A percentile compares a stretch with the other conserved stretches of the same genome.
Conservation (phyloP, 2,888 invertebrate genomes). For the Allolobophora icterica region DNA sequence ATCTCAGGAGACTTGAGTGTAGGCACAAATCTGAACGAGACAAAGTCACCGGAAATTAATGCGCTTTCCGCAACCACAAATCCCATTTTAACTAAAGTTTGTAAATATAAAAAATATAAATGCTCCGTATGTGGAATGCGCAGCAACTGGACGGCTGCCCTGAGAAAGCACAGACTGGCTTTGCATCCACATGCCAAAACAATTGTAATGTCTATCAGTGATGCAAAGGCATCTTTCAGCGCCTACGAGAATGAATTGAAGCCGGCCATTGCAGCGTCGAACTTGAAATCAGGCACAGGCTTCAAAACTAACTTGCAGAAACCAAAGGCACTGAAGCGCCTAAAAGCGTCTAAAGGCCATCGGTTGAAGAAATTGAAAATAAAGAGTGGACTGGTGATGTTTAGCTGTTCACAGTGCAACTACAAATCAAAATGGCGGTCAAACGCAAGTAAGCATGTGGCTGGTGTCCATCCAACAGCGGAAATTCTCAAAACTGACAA, state of each 20-base stretch:
- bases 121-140: slow-evolving; percentile 27
- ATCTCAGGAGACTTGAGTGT: not conserved
- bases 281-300: not conserved
- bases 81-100: not conserved
- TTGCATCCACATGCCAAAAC: slow-evolving; percentile 21
- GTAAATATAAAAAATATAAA: slow-evolving; percentile 19
- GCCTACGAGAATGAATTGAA: not conserved
- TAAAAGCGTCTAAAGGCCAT: not conserved
- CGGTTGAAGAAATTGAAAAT: not conserved
- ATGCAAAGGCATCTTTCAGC: not conserved
- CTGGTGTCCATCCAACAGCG: not conserved
- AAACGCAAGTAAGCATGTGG: not conserved
- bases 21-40: not conserved
- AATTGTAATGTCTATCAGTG: not conserved
- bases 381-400: not conserved
- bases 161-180: not conserved
- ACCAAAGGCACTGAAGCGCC: not conserved
- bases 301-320: not conserved
- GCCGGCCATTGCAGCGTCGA: not conserved
- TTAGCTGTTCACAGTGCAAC: not conserved
- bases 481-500: not conserved
- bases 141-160: not conserved
- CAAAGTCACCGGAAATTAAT: not conserved
- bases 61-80: not conserved
- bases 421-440: not conserved